These are phyloP conservation scores for Hemistola chrysoprasaria DNA, from an alignment of 2,888 invertebrate genomes.

Conservation along the genomic window DNA sequence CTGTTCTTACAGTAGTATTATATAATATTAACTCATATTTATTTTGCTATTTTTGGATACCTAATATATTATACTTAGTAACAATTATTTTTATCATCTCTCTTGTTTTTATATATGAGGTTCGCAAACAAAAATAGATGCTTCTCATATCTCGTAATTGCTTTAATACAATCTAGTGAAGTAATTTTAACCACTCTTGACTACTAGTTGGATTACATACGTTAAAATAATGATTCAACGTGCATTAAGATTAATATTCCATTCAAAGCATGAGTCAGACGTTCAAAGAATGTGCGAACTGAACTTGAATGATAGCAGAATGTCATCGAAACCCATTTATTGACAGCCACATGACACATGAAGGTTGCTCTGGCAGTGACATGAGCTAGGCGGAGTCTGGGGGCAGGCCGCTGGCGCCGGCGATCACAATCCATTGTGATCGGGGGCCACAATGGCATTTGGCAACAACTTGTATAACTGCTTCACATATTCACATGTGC, in stretches of 20 bases:
- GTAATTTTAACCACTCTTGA: no score
- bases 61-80: no score
- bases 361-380: constrained; percentile 45
- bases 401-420: constrained; percentile 6
- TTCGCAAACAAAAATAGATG: no score
- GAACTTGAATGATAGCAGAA: constrained; percentile 44
- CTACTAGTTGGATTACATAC: no score
- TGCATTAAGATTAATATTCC: neutral
- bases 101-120: no score
- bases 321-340: constrained; percentile 43
- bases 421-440: no score
- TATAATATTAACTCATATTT: no score
- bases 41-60: no score
- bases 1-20: no score
- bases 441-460: constrained; percentile 17
- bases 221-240: constrained; percentile 8
- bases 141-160: no score
- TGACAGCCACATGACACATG: constrained; percentile 61
- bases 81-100: no score
- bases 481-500: constrained; percentile 13
- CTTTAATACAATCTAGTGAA: no score
- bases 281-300: constrained; percentile 37
- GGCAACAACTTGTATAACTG: constrained; percentile 19
- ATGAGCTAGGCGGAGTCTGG: constrained; percentile 25
- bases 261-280: constrained; percentile 9